These are phyloP conservation scores for Diarsia rubi DNA, from an alignment of 2,888 invertebrate genomes.

Conservation along the genomic window DNA sequence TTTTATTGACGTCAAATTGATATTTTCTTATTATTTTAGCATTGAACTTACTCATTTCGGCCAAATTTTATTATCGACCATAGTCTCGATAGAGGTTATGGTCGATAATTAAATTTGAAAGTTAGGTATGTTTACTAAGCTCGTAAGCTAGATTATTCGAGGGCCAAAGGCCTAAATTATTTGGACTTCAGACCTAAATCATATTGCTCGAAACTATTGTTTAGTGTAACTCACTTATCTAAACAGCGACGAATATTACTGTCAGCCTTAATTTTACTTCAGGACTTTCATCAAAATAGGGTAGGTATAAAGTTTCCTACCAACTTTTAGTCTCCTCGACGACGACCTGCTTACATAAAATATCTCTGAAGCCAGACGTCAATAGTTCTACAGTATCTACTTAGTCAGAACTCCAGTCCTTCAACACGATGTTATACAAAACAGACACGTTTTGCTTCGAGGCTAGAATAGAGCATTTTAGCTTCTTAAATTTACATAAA, in stretches of 20 bases:
- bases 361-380: slow-evolving; percentile 31
- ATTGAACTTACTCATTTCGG: background rate
- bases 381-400: slow-evolving; percentile 13
- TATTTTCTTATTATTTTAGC: background rate
- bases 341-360: slow-evolving; percentile 36
- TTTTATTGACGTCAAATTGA: background rate
- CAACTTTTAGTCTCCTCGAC: slow-evolving; percentile 16
- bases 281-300: slow-evolving; percentile 12
- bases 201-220: slow-evolving; percentile 16
- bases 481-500: background rate
- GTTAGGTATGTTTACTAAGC: no score
- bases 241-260: slow-evolving; percentile 6
- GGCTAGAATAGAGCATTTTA: background rate
- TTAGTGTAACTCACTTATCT: slow-evolving; percentile 10
- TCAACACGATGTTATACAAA: slow-evolving; percentile 15
- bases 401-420: slow-evolving; percentile 2
- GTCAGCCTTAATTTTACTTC: slow-evolving; percentile 8
- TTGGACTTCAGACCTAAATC: background rate
- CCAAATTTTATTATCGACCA: no score
- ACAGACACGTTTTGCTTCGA: slow-evolving; percentile 25
- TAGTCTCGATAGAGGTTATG: background rate
- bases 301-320: slow-evolving; percentile 16
- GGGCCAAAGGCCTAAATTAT: background rate
- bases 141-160: background rate
- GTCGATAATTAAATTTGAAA: background rate